Percentiles rank a stretch among this genome's conserved stretches.
phyloP scores from a whole-genome alignment of 2,888 invertebrate species.

The Phoronis australis region DNA sequence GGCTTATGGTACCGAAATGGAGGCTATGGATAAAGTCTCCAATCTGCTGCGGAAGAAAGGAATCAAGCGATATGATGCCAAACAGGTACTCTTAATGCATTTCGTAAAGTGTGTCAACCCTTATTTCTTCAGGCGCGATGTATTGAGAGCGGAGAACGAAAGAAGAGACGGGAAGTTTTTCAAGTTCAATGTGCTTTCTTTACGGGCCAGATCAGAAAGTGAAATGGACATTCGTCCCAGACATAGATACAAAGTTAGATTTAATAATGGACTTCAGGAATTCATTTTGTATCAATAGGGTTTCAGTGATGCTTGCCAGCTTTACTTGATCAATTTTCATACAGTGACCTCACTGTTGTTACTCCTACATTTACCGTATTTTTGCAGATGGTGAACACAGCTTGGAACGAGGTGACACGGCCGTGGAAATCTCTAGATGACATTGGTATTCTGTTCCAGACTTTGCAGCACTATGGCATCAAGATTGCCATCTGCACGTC shows the following conservation, averaged over 20 bases:
- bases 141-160: no score
- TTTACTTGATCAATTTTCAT: neutral
- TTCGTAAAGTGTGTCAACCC: no score
- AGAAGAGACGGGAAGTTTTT: no score
- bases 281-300: no score
- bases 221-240: no score
- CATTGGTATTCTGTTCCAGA: conserved; percentile 32
- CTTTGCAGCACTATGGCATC: conserved; percentile 44
- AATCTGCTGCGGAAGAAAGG: conserved; percentile 43
- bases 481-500: conserved; percentile 55
- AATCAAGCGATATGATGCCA: conserved; percentile 32
- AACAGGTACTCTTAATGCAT: no score
- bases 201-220: no score
- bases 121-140: no score
- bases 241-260: no score
- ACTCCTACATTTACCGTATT: neutral
- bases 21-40: conserved; percentile 43
- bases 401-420: neutral
- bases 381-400: neutral
- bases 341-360: neutral
- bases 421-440: conserved; percentile 20
- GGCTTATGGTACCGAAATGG: conserved; percentile 47
- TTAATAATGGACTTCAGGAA: no score
- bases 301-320: no score
- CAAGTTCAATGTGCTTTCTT: no score